These are phyloP conservation scores for Balearica regulorum DNA, from an alignment of 2,797 vertebrate genomes.

Conservation along the genomic window DNA sequence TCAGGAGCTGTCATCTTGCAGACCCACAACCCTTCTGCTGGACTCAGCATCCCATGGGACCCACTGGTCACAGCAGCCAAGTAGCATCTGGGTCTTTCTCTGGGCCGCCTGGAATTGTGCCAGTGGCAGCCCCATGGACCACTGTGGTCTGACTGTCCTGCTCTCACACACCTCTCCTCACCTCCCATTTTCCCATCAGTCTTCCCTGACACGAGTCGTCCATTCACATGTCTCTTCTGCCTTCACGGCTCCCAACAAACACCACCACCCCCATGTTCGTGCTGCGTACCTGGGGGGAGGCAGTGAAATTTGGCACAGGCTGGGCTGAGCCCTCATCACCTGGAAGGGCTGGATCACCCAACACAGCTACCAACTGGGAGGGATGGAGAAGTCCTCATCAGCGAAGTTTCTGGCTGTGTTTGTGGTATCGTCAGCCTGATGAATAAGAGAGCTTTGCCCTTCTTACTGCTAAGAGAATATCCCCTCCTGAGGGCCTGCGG, in stretches of 20 bases:
- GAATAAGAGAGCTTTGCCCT: background rate
- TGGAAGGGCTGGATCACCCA: background rate
- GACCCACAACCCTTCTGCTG: background rate
- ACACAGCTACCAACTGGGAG: background rate
- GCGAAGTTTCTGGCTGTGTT: rapidly evolving
- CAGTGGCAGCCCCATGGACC: background rate
- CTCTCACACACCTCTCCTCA: background rate
- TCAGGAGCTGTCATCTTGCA: background rate
- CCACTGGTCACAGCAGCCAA: background rate
- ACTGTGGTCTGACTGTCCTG: background rate
- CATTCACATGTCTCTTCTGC: background rate
- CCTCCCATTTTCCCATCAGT: background rate
- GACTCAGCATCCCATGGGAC: background rate
- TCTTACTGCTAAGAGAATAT: background rate
- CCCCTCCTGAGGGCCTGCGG: background rate
- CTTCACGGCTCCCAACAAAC: background rate
- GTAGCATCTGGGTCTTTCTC: background rate
- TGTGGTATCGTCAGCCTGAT: background rate
- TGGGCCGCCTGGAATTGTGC: background rate
- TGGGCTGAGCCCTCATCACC: background rate
- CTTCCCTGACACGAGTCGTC: background rate
- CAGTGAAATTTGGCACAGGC: background rate
- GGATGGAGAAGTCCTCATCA: background rate
- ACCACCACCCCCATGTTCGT: background rate
- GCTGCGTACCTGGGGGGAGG: rapidly evolving